These are phyloP conservation scores for Podilymbus podiceps DNA, from an alignment of 2,113 vertebrate species.

Conservation along the genomic window DNA sequence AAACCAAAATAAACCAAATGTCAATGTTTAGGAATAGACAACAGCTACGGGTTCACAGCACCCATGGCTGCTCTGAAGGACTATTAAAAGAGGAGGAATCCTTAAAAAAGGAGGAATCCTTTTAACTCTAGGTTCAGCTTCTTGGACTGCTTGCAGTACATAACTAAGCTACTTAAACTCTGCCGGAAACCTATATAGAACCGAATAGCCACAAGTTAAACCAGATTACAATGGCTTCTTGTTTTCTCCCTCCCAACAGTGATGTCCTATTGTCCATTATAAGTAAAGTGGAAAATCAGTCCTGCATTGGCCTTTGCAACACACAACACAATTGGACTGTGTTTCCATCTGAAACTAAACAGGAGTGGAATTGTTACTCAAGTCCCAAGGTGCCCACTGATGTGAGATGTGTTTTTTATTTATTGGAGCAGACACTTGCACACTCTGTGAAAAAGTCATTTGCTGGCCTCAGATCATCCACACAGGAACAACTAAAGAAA, in stretches of 20 bases:
- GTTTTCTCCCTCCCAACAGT: not conserved
- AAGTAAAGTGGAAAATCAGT: constrained; percentile 40
- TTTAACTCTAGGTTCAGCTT: not conserved
- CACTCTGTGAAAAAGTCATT: constrained; percentile 1
- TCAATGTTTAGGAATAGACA: constrained; percentile 12
- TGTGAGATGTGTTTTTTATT: constrained; percentile 6
- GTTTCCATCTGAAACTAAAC: constrained; percentile 1
- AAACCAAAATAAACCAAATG: constrained; percentile 38
- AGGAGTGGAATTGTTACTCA: not conserved
- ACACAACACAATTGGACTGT: not conserved
- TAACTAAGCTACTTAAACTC: not conserved
- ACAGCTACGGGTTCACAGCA: not conserved
- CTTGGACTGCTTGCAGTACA: not conserved
- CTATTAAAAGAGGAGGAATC: not conserved
- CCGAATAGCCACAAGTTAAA: not conserved
- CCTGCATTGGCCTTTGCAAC: not conserved
- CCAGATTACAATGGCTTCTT: not conserved
- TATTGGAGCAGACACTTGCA: constrained; percentile 54
- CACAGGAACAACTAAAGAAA: not conserved
- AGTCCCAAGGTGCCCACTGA: not conserved
- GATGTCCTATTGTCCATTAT: not conserved
- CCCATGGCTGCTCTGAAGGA: not conserved
- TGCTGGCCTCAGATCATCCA: constrained; percentile 28
- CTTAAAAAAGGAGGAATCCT: constrained; percentile 6
- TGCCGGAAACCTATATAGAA: not conserved